Evolutionary conservation across 2,888 invertebrate genomes (phyloP).

Genomic region (Harpalus rufipes): DNA sequence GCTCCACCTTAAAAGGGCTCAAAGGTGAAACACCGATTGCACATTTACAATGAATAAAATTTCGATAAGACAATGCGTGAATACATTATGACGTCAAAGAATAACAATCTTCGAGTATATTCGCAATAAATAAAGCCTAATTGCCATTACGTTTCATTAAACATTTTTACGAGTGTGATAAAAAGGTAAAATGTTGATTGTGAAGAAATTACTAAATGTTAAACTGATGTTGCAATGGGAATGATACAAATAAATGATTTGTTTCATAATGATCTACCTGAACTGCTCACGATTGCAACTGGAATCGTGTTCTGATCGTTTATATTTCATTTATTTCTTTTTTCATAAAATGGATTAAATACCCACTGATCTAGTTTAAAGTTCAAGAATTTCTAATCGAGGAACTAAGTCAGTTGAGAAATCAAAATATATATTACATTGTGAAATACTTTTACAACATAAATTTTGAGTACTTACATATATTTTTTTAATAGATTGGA

Average conservation of each 20-base stretch:
- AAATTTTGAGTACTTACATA: not conserved
- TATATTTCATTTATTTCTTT: slow-evolving; percentile 31
- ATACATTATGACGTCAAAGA: slow-evolving; percentile 25
- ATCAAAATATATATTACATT: not conserved
- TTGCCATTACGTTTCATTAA: slow-evolving; percentile 34
- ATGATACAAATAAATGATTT: slow-evolving; percentile 53
- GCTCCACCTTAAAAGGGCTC: not conserved
- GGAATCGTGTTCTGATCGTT: slow-evolving; percentile 25
- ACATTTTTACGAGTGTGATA: slow-evolving; percentile 33
- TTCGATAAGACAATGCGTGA: not conserved
- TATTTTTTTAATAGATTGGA: too few species aligned
- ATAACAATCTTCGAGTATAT: not conserved
- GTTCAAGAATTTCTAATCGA: slow-evolving; percentile 29
- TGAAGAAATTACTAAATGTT: slow-evolving; percentile 46
- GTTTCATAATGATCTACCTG: slow-evolving; percentile 43
- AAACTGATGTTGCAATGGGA: slow-evolving; percentile 28
- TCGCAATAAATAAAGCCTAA: slow-evolving; percentile 35
- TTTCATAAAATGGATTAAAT: slow-evolving; percentile 35
- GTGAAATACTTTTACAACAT: not conserved
- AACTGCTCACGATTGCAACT: slow-evolving; percentile 34
- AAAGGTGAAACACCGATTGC: not conserved
- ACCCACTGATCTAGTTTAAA: slow-evolving; percentile 34
- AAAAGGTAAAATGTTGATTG: slow-evolving; percentile 39
- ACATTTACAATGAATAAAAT: slow-evolving; percentile 1
- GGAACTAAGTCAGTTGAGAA: slow-evolving; percentile 16